Conservation (phyloP, 2,888 invertebrate genomes). For the Nephrotoma guestfalica region DNA sequence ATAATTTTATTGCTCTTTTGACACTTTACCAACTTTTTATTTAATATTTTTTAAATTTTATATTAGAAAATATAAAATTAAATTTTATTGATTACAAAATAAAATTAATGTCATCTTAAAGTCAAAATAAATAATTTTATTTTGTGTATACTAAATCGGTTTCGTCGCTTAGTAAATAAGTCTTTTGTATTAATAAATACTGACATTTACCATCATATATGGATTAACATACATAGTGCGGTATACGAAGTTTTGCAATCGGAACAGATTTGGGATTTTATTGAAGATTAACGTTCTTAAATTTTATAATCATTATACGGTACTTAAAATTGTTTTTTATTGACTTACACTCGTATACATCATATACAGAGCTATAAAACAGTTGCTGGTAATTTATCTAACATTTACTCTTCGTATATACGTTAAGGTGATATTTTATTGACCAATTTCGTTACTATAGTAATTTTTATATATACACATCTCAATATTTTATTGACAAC, state of each 20-base stretch:
- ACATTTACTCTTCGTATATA: background rate
- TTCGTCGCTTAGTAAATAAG: background rate
- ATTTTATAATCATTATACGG: background rate
- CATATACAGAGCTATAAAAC: background rate
- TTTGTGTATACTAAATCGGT: background rate
- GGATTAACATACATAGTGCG: background rate
- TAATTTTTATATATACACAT: background rate
- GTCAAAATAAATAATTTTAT: background rate
- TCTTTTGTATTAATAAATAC: background rate
- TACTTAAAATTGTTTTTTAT: background rate
- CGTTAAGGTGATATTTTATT: background rate
- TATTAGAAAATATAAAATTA: background rate
- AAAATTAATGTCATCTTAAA: background rate
- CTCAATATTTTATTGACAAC: background rate
- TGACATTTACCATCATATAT: background rate
- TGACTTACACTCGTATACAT: background rate
- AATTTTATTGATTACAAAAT: background rate
- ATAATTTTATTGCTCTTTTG: background rate
- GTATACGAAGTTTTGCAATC: background rate
- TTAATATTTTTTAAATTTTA: background rate
- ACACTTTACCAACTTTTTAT: background rate
- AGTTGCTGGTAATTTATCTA: background rate
- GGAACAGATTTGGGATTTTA: background rate
- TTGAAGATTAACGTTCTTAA: background rate
- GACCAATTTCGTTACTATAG: background rate